phyloP scores from a whole-genome alignment of 2,113 vertebrate species.

The Heptranchias perlo region DNA sequence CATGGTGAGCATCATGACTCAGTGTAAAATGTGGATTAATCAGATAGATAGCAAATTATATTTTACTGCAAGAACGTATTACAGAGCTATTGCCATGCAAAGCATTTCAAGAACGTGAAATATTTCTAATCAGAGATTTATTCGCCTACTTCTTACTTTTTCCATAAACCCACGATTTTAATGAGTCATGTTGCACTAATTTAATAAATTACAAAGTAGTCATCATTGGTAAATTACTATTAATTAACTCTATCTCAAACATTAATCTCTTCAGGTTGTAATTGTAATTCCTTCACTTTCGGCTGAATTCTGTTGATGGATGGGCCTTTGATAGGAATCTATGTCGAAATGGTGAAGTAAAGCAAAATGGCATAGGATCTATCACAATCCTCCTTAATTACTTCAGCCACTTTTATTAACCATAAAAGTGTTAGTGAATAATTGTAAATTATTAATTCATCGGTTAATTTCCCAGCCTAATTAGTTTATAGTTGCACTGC shows the following conservation, averaged over 20 bases:
- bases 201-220: background rate
- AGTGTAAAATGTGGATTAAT: background rate
- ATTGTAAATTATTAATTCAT: conserved; percentile 17
- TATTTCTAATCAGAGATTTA: background rate
- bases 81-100: background rate
- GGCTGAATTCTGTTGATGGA: background rate
- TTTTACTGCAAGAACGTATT: background rate
- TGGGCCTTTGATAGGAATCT: background rate
- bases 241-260: background rate
- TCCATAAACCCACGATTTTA: background rate
- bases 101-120: background rate
- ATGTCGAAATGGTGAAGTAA: background rate
- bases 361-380: background rate
- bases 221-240: background rate
- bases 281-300: background rate
- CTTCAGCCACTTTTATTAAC: conserved; percentile 5
- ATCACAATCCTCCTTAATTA: conserved; percentile 10
- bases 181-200: background rate
- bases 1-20: background rate
- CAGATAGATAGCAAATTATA: background rate
- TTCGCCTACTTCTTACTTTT: background rate
- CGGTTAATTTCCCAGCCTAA: background rate
- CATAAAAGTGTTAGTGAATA: background rate
- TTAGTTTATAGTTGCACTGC: conserved; percentile 14
- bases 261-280: conserved; percentile 8